Evolutionary conservation across 2,797 vertebrate genomes (phyloP).

Genomic region (Danio tinwini): DNA sequence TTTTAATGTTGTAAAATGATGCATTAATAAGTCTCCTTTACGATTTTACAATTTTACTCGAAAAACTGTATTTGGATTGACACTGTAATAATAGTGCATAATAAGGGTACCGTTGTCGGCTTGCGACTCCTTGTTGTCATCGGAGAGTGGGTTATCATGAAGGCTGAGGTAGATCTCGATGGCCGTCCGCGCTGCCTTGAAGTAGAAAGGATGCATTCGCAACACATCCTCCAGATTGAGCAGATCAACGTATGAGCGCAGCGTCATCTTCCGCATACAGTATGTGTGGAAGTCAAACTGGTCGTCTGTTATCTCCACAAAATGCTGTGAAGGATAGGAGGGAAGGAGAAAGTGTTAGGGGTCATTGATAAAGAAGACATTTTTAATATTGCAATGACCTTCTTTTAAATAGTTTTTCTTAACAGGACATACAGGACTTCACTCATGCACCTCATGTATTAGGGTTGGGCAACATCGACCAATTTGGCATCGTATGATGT

Average conservation of each 20-base stretch:
- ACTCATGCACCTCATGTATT: no score
- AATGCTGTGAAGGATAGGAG: constrained; percentile 82
- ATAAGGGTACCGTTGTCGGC: constrained; percentile 87
- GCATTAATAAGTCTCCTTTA: no score
- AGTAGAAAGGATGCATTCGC: constrained; percentile 97
- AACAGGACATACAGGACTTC: no score
- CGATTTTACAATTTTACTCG: no score
- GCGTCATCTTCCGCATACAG: constrained; percentile 99
- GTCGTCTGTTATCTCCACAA: constrained; percentile 99
- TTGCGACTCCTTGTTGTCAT: constrained; percentile 96
- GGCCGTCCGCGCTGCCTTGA: constrained; percentile 93
- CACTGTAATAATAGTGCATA: no score
- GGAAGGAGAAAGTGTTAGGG: background rate
- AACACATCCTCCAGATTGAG: constrained; percentile 97
- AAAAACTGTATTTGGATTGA: no score
- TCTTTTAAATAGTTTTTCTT: no score
- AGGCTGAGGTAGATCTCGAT: constrained; percentile 98
- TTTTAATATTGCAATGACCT: no score
- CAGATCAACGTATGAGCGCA: constrained; percentile 97
- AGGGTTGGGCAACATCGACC: no score
- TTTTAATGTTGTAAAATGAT: no score
- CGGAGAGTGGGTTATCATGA: constrained; percentile 95
- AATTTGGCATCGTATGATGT: no score
- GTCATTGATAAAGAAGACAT: no score
- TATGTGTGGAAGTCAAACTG: constrained; percentile 99